Evolutionary conservation across 2,888 invertebrate genomes (phyloP).

Genomic region (Chelonus formosanus): DNA sequence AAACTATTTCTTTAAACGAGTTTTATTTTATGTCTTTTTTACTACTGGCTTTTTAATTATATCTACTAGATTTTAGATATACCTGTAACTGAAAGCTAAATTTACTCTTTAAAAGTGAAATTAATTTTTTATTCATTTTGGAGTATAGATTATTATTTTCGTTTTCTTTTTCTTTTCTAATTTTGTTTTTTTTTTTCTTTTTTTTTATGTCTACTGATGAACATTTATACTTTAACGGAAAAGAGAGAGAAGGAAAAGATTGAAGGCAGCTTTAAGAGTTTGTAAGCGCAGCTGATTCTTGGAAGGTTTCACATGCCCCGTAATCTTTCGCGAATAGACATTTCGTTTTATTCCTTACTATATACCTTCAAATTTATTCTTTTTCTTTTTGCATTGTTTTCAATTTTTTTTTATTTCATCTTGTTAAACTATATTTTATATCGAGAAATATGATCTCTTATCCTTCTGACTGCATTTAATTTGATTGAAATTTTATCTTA

Average conservation of each 20-base stretch:
- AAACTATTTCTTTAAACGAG: no score
- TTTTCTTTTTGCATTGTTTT: neutral
- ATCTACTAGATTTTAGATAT: no score
- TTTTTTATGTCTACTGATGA: constrained; percentile 34
- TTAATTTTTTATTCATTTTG: no score
- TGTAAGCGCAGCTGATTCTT: constrained; percentile 31
- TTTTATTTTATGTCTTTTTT: no score
- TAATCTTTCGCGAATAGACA: constrained; percentile 33
- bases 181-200: constrained; percentile 7
- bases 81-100: no score
- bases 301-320: constrained; percentile 32
- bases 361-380: constrained; percentile 9
- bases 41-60: no score
- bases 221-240: constrained; percentile 11
- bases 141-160: no score
- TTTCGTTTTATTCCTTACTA: constrained; percentile 30
- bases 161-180: neutral
- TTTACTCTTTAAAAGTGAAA: no score
- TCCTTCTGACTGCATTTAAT: constrained; percentile 1
- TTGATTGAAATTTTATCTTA: constrained; percentile 28
- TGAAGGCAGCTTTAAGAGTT: constrained; percentile 26
- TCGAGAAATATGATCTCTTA: constrained; percentile 30
- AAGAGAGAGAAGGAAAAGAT: neutral
- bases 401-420: neutral
- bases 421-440: constrained; percentile 18